Base-by-base conservation (phyloP, 2,113 vertebrate species). In the Catharus fuscescens region DNA sequence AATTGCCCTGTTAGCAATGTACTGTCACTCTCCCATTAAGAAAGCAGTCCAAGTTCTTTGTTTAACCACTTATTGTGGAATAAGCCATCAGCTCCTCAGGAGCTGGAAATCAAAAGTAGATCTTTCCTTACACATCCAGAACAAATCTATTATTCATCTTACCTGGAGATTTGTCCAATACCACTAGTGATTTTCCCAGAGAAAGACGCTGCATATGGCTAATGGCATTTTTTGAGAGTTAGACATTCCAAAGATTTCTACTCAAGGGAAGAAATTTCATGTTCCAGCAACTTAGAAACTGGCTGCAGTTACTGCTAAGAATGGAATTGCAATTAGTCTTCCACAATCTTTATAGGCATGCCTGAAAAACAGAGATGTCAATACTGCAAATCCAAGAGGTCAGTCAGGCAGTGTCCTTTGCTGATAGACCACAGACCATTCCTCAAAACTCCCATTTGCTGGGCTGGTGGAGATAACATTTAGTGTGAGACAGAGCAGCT, bases 171-270 rank as follows among this genome's bases (percentile, higher is more conserved):
- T 62, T 73, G 29, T 95, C 76, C 71, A 82, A 71, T n/a, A 54
- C 18, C 34, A 86, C 42, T 86, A 78, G 52, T 47, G 40, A 86
- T 95, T 88, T 79, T 94, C 76, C 82, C 95, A 90, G 61, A 87
- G 86, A 78, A 90, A 89, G 88, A 71, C 47, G 78, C 36, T 78
- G 44, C 31, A 17, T 56, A 74, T 60, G 76, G 95, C 85, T 96
- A 94, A 94, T 26, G 18, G 90, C 82, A 95, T 96, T 95, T 96
- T 95, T 92, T 77, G 44, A 92, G 60, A n/a, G 72, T 78, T 92
- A 95, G 88, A 86, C 57, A 78, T 95, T 92, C 92, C 76, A 18
- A 88, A 86, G 52, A 93, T 67, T 31, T 80, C 93, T 86, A 95
- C 76, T 92, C 79, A 44, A 94, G 90, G 92, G 88, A 97, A 94